Base-by-base conservation (phyloP, 1,140 invertebrate species). In the Sesamia nonagrioides region DNA sequence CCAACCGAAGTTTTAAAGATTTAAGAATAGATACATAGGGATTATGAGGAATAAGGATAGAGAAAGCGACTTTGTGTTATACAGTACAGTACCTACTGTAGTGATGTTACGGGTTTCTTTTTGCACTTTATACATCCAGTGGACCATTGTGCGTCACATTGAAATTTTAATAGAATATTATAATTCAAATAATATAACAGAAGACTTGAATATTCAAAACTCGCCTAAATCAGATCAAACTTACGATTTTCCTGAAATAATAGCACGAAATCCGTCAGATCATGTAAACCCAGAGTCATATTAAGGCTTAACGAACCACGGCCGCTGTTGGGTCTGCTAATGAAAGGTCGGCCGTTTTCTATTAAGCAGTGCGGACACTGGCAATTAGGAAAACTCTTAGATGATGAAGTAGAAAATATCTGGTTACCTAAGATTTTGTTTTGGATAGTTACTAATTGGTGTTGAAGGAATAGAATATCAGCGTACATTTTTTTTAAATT, bases 301-400 rank as follows among this genome's bases (percentile, higher is more conserved):
- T 66, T 42, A 66, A 18, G 61, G 61, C 42, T 66, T 66, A 66
- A 66, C 61, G 61, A 66, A 66, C 37, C 61, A 9, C 37, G 6
- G 21, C 37, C 17, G 61, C 61, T 35, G 17, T 11, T 3, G 21
- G 17, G 27, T 27, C 56, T 40, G 61, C 37, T 66, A 66, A 66
- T 66, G 61, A 66, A 37, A n/a, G 17, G 8, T 8, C 35, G 7
- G 42, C 61, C 61, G 42, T 66, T 66, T 63, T 66, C 61, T 66
- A 66, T 66, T 66, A 66, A 66, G 61, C 61, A 9, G 61, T 42
- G 37, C 61, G 61, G 61, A 66, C 61, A 66, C 61, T 18, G 61
- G 61, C 61, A 66, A 66, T 66, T 66, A 66, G 3, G 60, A 63
- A 63, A 63, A 40, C 60, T 35, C n/a, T 63, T 63, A 63, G 60